A percentile compares a stretch with the other conserved stretches of the same genome.
phyloP scores from a whole-genome alignment of 2,888 invertebrate species.

The Gibbula magus region DNA sequence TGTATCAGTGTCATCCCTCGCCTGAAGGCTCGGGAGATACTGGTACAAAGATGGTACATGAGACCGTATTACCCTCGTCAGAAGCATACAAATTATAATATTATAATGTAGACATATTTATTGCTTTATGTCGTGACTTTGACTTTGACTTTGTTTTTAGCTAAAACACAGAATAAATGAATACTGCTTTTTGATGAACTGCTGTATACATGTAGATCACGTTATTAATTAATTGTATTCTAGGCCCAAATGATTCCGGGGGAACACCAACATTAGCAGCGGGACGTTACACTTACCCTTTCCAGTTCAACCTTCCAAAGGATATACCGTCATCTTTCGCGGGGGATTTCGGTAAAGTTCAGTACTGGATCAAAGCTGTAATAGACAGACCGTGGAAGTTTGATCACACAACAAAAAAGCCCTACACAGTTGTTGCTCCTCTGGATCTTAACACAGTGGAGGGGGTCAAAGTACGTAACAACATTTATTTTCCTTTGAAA shows the following conservation, averaged over 20 bases:
- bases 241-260: neutral
- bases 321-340: conserved; percentile 60
- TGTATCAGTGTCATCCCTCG: too few species aligned
- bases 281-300: conserved; percentile 86
- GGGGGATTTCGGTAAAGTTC: conserved; percentile 80
- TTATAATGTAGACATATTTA: too few species aligned
- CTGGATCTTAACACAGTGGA: conserved; percentile 84
- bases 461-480: conserved; percentile 50
- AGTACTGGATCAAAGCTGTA: conserved; percentile 86
- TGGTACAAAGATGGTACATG: too few species aligned
- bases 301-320: conserved; percentile 83
- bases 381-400: conserved; percentile 89
- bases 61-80: too few species aligned
- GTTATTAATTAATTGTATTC: too few species aligned
- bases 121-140: too few species aligned
- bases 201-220: too few species aligned
- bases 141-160: too few species aligned
- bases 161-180: too few species aligned
- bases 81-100: too few species aligned
- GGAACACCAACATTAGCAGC: conserved; percentile 77
- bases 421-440: conserved; percentile 87
- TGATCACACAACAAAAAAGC: conserved; percentile 87
- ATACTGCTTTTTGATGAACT: too few species aligned
- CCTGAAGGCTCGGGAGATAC: too few species aligned
- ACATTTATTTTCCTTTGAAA: neutral